These are phyloP conservation scores for Istiophorus platypterus DNA, from an alignment of 2,113 vertebrate genomes.

Conservation along the genomic window DNA sequence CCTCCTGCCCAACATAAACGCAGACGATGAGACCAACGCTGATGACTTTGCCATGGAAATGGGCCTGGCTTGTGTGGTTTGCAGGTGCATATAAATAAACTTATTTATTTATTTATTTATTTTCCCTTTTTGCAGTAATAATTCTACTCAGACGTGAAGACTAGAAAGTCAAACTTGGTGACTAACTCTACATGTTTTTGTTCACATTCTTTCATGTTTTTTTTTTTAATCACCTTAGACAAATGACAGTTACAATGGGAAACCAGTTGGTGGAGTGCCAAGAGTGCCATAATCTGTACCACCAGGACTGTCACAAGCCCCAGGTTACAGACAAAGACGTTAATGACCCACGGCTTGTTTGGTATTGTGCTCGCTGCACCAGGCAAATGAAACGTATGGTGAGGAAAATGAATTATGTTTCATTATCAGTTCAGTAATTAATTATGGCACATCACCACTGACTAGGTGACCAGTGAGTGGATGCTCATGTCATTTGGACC, in stretches of 20 bases:
- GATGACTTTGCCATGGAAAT: conserved; percentile 99
- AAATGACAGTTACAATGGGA: conserved; percentile 97
- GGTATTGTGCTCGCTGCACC: conserved; percentile 98
- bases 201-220: not conserved
- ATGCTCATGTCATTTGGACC: not conserved
- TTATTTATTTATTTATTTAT: not conserved
- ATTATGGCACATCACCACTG: not conserved
- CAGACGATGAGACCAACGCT: conserved; percentile 96
- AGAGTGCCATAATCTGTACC: conserved; percentile 99
- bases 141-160: not conserved
- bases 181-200: not conserved
- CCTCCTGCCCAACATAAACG: conserved; percentile 91
- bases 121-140: no score
- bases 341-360: conserved; percentile 96
- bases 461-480: not conserved
- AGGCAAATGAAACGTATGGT: conserved; percentile 99
- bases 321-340: conserved; percentile 99
- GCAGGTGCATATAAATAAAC: conserved; percentile 84
- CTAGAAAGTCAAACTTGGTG: not conserved
- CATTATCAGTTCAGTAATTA: not conserved
- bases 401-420: conserved; percentile 55
- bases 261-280: conserved; percentile 99
- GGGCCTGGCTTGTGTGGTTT: conserved; percentile 97
- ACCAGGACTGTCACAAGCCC: conserved; percentile 99
- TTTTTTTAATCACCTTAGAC: conserved; percentile 79